A percentile compares a stretch with the other conserved stretches of the same genome.
phyloP scores from a whole-genome alignment of 53 echinoderm and acorn worm species.

The Hippasteria phrygiana region DNA sequence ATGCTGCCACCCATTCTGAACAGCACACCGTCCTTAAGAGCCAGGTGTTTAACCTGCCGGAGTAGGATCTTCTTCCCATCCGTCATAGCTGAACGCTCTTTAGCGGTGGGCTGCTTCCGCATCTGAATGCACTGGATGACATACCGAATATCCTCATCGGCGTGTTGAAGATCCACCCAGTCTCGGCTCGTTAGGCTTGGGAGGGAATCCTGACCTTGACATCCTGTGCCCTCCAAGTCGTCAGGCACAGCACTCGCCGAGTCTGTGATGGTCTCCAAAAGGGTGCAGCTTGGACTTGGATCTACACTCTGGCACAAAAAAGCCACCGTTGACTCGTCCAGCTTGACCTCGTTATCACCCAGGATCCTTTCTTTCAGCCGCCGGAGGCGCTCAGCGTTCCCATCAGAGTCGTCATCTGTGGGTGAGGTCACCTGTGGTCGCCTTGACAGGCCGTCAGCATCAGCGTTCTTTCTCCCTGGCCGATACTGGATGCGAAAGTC shows the following conservation, averaged over 20 bases:
- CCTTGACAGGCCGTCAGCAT: constrained; percentile 64
- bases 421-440: constrained; percentile 5
- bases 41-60: background rate
- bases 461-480: constrained; percentile 67
- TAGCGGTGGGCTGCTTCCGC: background rate
- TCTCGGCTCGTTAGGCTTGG: background rate
- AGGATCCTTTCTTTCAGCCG: background rate
- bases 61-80: constrained; percentile 35
- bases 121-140: constrained; percentile 2
- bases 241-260: constrained; percentile 38
- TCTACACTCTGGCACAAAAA: background rate
- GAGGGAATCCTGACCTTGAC: constrained; percentile 39
- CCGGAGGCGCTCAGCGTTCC: background rate
- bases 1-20: background rate
- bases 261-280: constrained; percentile 61
- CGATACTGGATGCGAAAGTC: constrained; percentile 67
- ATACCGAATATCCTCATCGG: constrained; percentile 28
- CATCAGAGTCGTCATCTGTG: constrained; percentile 22
- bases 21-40: constrained; percentile 24
- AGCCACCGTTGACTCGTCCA: background rate
- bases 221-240: background rate
- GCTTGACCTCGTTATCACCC: background rate
- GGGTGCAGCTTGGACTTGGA: background rate
- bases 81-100: background rate
- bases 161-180: constrained; percentile 47